Percentiles rank a stretch among this genome's conserved stretches.
These are phyloP conservation scores for Apus apus DNA, from an alignment of 2,113 vertebrate species.

Conservation along the genomic window DNA sequence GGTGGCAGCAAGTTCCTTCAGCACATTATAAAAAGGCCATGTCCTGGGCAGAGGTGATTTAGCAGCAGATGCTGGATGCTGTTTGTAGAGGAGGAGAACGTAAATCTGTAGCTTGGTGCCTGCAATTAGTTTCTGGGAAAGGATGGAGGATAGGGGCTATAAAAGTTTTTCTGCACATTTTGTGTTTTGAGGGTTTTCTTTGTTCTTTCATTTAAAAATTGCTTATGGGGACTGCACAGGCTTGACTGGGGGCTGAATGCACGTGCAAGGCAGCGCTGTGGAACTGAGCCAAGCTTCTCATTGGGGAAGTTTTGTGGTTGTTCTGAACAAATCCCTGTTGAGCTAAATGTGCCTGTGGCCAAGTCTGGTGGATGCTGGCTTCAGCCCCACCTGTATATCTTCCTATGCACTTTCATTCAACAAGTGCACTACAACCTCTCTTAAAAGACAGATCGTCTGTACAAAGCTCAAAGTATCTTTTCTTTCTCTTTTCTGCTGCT, in stretches of 20 bases:
- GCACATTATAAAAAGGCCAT: neutral
- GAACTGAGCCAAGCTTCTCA: neutral
- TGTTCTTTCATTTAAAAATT: neutral
- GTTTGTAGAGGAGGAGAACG: neutral
- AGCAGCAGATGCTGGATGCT: neutral
- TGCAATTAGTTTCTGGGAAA: neutral
- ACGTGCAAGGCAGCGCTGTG: neutral
- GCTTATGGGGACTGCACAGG: accelerated
- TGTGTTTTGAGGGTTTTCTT: neutral
- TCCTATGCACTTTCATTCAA: neutral
- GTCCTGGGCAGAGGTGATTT: neutral
- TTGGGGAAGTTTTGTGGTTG: neutral
- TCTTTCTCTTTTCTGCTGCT: neutral
- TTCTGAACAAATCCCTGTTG: neutral
- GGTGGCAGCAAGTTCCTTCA: neutral
- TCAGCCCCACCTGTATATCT: neutral
- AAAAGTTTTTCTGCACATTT: neutral
- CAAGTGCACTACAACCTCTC: neutral
- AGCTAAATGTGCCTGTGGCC: neutral
- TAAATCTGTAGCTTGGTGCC: neutral
- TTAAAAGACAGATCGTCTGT: neutral
- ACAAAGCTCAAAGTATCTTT: neutral
- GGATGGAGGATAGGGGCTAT: neutral
- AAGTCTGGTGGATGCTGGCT: neutral
- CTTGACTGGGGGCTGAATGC: neutral